Percentiles rank a stretch among this genome's conserved stretches.
Evolutionary conservation across 2,888 invertebrate species (phyloP).

Genomic region (Iphiclides podalirius): DNA sequence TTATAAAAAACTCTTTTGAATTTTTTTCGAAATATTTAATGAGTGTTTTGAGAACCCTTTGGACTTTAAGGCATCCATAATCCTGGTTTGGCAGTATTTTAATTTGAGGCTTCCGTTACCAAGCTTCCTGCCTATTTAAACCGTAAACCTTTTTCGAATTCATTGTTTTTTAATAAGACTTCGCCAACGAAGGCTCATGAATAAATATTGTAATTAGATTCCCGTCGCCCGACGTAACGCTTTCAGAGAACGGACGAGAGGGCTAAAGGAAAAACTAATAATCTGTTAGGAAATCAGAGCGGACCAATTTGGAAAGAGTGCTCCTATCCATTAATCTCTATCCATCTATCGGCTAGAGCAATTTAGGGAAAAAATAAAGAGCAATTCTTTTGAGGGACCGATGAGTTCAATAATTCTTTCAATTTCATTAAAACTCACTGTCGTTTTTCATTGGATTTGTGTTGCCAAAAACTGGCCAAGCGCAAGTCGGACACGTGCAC

Average conservation of each 20-base stretch:
- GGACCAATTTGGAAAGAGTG: constrained; percentile 60
- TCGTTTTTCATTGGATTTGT: background rate
- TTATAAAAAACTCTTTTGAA: too few species aligned
- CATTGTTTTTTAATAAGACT: constrained; percentile 18
- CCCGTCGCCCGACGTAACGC: constrained; percentile 25
- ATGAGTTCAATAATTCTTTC: background rate
- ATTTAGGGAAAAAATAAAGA: constrained; percentile 10
- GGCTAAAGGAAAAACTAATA: constrained; percentile 54
- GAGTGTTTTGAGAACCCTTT: too few species aligned
- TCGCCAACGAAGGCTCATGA: constrained; percentile 33
- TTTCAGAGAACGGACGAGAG: constrained; percentile 24
- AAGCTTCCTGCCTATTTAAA: background rate
- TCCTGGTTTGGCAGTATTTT: too few species aligned
- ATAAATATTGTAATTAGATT: constrained; percentile 52
- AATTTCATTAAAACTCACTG: background rate
- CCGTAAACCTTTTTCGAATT: constrained; percentile 3
- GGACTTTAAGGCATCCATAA: too few species aligned
- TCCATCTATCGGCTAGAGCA: constrained; percentile 38
- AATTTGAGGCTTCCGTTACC: background rate
- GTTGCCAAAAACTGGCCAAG: too few species aligned
- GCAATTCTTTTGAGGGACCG: background rate
- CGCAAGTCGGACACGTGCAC: too few species aligned
- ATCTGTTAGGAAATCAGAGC: constrained; percentile 41
- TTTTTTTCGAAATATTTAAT: too few species aligned
- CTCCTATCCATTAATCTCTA: constrained; percentile 58